Conservation (phyloP, 2,113 vertebrate genomes). For the Leptocoma aspasia region DNA sequence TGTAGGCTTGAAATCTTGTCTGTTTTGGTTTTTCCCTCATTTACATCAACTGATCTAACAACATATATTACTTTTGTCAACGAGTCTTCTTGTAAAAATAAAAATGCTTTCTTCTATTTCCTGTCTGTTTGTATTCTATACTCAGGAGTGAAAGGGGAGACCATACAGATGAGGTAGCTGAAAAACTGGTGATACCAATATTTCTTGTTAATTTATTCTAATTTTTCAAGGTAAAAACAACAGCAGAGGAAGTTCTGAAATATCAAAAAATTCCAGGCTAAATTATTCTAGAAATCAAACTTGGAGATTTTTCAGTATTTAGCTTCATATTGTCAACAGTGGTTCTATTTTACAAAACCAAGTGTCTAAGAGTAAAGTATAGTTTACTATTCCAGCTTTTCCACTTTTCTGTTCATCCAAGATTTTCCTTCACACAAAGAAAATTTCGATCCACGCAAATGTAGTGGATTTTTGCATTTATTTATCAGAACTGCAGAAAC, state of each 20-base stretch:
- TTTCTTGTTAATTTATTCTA: background rate
- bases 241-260: background rate
- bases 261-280: background rate
- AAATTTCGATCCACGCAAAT: background rate
- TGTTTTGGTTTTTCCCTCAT: background rate
- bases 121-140: background rate
- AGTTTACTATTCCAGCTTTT: fast-evolving
- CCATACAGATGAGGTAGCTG: background rate
- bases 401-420: background rate
- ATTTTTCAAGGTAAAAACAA: background rate
- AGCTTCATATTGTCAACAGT: background rate
- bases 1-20: background rate
- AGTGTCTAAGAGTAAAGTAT: background rate
- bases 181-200: background rate
- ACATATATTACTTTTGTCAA: background rate
- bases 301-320: background rate
- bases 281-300: background rate
- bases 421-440: background rate
- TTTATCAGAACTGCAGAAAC: background rate
- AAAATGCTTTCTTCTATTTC: background rate
- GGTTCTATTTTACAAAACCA: background rate
- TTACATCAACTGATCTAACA: background rate
- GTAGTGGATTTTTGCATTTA: background rate
- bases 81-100: background rate
- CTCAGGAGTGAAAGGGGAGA: background rate